A percentile compares a stretch with the other conserved stretches of the same genome.
Evolutionary conservation across 2,113 vertebrate species (phyloP).

Genomic region (Corythornis cristatus): DNA sequence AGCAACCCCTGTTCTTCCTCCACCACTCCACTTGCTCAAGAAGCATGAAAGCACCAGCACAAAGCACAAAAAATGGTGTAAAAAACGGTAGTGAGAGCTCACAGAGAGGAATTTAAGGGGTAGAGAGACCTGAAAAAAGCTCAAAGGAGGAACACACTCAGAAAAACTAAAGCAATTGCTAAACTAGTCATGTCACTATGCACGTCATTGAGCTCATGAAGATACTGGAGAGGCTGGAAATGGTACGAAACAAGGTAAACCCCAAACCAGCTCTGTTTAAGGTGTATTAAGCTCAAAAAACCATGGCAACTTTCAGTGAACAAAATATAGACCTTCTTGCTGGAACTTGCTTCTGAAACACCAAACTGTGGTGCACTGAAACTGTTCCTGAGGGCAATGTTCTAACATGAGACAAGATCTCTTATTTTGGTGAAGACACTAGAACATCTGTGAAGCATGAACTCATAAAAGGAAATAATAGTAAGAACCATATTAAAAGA

Average conservation of each 20-base stretch:
- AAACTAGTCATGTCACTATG: not conserved
- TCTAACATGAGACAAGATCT: not conserved
- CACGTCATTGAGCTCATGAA: not conserved
- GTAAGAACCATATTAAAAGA: not conserved
- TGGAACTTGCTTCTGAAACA: not conserved
- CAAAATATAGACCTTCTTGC: not conserved
- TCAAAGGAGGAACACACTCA: not conserved
- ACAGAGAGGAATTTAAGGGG: slow-evolving; percentile 2
- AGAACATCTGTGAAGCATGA: not conserved
- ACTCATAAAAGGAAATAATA: not conserved
- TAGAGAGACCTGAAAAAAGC: not conserved
- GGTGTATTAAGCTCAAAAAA: not conserved
- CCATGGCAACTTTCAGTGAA: not conserved
- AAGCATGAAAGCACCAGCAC: not conserved
- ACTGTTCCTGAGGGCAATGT: not conserved
- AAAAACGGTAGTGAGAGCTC: slow-evolving; percentile 50
- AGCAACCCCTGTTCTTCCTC: not conserved
- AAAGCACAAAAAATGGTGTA: not conserved
- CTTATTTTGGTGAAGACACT: not conserved
- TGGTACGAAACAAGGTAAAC: not conserved
- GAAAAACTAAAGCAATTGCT: not conserved
- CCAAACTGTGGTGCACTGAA: not conserved
- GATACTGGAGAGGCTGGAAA: not conserved
- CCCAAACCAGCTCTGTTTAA: not conserved
- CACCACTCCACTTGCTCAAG: not conserved